Evolutionary conservation across 2,113 vertebrate species (phyloP).

Genomic region (Sula dactylatra): DNA sequence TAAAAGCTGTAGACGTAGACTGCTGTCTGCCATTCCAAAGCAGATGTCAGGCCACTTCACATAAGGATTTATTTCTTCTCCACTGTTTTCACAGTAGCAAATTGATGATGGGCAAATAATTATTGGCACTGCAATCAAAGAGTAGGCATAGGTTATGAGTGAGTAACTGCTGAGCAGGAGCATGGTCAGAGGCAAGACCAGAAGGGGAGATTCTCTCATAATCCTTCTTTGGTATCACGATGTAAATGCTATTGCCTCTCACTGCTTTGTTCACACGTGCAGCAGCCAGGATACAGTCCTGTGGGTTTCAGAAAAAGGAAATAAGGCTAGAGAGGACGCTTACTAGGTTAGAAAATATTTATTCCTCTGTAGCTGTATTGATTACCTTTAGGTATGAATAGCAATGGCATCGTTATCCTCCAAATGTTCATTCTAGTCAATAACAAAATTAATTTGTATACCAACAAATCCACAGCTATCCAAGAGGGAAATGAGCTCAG

Average conservation of each 20-base stretch:
- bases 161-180: background rate
- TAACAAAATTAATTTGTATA: conserved; percentile 51
- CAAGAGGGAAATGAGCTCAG: background rate
- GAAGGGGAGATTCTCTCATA: background rate
- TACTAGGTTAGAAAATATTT: conserved; percentile 15
- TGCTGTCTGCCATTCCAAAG: background rate
- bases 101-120: background rate
- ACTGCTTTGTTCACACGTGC: background rate
- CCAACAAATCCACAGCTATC: background rate
- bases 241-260: background rate
- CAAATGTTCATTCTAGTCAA: conserved; percentile 3
- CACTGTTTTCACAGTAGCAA: background rate
- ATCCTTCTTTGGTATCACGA: background rate
- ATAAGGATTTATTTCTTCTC: background rate
- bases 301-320: background rate
- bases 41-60: background rate
- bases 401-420: conserved; percentile 1
- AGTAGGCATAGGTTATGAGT: background rate
- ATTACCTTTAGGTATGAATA: conserved; percentile 44
- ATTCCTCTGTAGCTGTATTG: background rate
- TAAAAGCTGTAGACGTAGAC: rapidly evolving
- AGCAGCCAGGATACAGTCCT: background rate
- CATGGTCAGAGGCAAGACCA: background rate
- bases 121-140: background rate
- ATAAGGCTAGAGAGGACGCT: background rate